Conservation (phyloP, 2,113 vertebrate species). For the Oreocharis arfaki region DNA sequence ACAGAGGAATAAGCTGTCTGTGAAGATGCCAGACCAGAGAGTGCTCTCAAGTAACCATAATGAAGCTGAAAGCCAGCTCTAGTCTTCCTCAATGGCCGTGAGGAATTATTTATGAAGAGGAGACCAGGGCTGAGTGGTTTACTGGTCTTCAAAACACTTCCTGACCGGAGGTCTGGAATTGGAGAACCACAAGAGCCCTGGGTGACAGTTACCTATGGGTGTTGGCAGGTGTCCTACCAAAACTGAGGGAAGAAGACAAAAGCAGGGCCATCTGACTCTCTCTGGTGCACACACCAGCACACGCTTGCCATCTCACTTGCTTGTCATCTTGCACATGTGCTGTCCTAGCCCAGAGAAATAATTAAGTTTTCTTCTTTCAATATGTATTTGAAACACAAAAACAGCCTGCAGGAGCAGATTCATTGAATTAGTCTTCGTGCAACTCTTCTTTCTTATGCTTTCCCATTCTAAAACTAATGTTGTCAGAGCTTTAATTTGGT, state of each 20-base stretch:
- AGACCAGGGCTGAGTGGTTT: slow-evolving; percentile 46
- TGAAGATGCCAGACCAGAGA: slow-evolving; percentile 21
- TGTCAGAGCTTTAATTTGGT: slow-evolving; percentile 57
- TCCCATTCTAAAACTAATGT: slow-evolving; percentile 15
- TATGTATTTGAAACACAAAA: slow-evolving; percentile 24
- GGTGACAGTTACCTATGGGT: neutral
- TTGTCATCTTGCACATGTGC: rapidly evolving
- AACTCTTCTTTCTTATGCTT: slow-evolving; percentile 9
- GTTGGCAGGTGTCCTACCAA: neutral
- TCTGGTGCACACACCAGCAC: neutral
- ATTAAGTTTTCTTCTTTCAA: slow-evolving; percentile 6
- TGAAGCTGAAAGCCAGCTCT: slow-evolving; percentile 54
- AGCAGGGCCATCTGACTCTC: neutral
- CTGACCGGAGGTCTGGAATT: slow-evolving; percentile 30
- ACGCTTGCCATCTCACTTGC: neutral
- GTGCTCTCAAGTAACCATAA: slow-evolving; percentile 57
- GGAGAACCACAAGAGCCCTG: slow-evolving; percentile 15
- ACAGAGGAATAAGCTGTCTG: slow-evolving; percentile 51
- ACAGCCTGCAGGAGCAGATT: slow-evolving; percentile 25
- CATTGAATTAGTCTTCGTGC: neutral
- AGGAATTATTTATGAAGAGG: slow-evolving; percentile 73
- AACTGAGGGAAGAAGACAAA: neutral
- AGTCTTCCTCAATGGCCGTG: slow-evolving; percentile 27
- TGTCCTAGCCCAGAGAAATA: neutral
- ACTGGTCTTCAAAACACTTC: slow-evolving; percentile 57